A percentile compares a stretch with the other conserved stretches of the same genome.
phyloP scores from a whole-genome alignment of 1,140 invertebrate genomes.

The Aphelinus certus region DNA sequence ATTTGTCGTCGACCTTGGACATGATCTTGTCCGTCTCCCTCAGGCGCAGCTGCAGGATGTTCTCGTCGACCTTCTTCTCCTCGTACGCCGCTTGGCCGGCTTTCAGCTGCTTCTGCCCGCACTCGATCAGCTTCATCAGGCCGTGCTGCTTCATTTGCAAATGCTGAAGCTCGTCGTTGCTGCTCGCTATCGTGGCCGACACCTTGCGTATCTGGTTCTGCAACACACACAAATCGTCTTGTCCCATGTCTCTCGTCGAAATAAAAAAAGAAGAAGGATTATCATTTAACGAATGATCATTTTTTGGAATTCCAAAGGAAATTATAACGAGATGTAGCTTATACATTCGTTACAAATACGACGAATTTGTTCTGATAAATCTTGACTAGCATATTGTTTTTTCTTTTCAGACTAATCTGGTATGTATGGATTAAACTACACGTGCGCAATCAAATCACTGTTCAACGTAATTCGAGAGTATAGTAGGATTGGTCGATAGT shows the following conservation, averaged over 20 bases:
- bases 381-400: too few relatives aligned
- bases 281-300: slow-evolving; percentile 33
- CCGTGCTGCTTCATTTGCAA: slow-evolving; percentile 63
- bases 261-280: neutral
- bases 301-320: slow-evolving; percentile 29
- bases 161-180: slow-evolving; percentile 55
- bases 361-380: too few relatives aligned
- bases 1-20: slow-evolving; percentile 66
- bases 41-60: slow-evolving; percentile 69
- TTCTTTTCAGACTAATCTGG: too few relatives aligned
- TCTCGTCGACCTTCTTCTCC: slow-evolving; percentile 71
- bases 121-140: slow-evolving; percentile 61
- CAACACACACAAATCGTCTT: neutral
- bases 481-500: too few relatives aligned
- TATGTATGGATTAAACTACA: too few relatives aligned
- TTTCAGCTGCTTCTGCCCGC: slow-evolving; percentile 68
- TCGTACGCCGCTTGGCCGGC: slow-evolving; percentile 59
- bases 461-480: too few relatives aligned
- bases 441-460: too few relatives aligned
- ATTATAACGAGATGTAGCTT: too few relatives aligned
- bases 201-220: slow-evolving; percentile 54
- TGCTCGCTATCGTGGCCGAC: slow-evolving; percentile 47
- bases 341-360: too few relatives aligned
- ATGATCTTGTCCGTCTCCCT: slow-evolving; percentile 69
- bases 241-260: too few relatives aligned